Percentiles rank a stretch among this genome's conserved stretches.
Conservation (phyloP, 1,140 invertebrate species). For the Lordiphosa collinella region DNA sequence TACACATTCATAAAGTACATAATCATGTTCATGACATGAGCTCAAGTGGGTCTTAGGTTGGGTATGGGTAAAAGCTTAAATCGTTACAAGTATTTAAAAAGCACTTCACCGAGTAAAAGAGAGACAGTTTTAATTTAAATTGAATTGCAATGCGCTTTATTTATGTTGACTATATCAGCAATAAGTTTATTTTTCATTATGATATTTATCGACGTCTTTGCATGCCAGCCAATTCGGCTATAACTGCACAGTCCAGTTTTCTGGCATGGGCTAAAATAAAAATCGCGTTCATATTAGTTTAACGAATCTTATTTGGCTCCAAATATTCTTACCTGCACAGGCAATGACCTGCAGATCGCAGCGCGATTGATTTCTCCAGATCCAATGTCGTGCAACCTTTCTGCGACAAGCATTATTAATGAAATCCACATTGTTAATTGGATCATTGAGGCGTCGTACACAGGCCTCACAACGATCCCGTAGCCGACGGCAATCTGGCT, state of each 20-base stretch:
- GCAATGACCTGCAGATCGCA: slow-evolving; percentile 33
- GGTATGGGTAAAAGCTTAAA: slow-evolving; percentile 61
- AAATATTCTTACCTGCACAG: slow-evolving; percentile 14
- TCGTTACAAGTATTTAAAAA: slow-evolving; percentile 73
- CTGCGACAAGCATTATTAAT: slow-evolving; percentile 37
- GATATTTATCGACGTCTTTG: slow-evolving; percentile 6
- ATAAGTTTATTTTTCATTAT: neutral
- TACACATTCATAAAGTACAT: slow-evolving; percentile 76
- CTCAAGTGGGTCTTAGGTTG: slow-evolving; percentile 52
- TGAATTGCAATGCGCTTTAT: slow-evolving; percentile 35
- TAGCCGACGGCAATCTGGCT: slow-evolving; percentile 21
- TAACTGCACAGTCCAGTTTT: slow-evolving; percentile 25
- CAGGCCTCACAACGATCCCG: slow-evolving; percentile 20
- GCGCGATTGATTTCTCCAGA: slow-evolving; percentile 25
- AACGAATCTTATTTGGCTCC: neutral
- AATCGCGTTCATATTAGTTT: neutral
- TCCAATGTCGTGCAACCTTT: slow-evolving; percentile 11
- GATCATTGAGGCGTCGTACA: neutral
- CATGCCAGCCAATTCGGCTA: slow-evolving; percentile 27
- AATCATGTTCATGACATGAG: slow-evolving; percentile 74
- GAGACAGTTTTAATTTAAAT: slow-evolving; percentile 41
- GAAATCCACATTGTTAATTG: slow-evolving; percentile 15
- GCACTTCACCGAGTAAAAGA: slow-evolving; percentile 34
- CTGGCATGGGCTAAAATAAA: slow-evolving; percentile 15
- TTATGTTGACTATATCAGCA: slow-evolving; percentile 48